Evolutionary conservation across 2,113 vertebrate species (phyloP), one percentile per base, ranked within the genome.

Genomic region (Larimichthys crocea): DNA sequence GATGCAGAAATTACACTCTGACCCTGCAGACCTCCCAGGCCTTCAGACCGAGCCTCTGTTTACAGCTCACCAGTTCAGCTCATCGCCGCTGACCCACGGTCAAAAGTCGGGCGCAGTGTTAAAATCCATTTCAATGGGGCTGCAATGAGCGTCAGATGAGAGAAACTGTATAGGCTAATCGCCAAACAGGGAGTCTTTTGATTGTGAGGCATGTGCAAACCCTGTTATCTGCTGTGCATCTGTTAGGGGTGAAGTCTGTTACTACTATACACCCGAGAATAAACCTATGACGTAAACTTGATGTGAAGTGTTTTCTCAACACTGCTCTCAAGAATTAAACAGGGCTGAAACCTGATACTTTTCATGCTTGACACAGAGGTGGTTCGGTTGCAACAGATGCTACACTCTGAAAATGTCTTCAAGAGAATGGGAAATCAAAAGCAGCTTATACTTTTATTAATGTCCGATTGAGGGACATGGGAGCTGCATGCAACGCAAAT

Each of bases 71-170:
- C 68, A 59, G 72, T 35, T 81, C 80, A 49, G 87, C 81, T 85
- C 91, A 71, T 91, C 81, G 60, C 84, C 26, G 68, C 76, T 82
- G 85, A 86, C 79, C 89, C 81, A 9, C 0, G 55, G 88, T 90
- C 86, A 89, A 65, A 35, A 86, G 84, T 76, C 57, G 49, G 44
- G 71, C 50, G 57, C 64, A 11, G 64, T 31, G 75, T 64, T 74
- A 74, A 68, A 71, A 70, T 44, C 20, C 69, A 76, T 72, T 64
- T 83, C 62, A 80, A 26, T 61, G 71, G 53, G 63, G 44, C 22
- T 29, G 48, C 29, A 55, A 76, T 29, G 60, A 83, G 73, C 15
- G 14, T 48, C 35, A 75, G 74, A 82, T 48, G 70, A 88, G 62
- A 76, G 79, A 64, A 86, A 80, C 26, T 63, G 42, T 78, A 60